These are phyloP conservation scores for Graptemys geographica DNA, from an alignment of 2,797 vertebrate genomes.

Conservation along the genomic window DNA sequence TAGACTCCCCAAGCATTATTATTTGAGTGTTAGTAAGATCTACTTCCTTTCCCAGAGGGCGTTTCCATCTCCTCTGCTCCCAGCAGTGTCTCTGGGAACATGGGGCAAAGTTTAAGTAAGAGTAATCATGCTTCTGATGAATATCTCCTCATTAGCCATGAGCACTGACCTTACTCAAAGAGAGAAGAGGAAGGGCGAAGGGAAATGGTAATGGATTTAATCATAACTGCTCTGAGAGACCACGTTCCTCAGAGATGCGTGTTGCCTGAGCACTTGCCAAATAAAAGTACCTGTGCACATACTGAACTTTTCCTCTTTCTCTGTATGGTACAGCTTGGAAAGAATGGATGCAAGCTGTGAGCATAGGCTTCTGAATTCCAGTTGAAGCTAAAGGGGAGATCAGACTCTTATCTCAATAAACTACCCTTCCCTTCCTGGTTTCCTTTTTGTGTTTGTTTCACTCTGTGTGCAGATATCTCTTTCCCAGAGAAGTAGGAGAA, in stretches of 20 bases:
- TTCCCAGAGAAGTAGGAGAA: neutral
- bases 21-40: slow-evolving; percentile 26
- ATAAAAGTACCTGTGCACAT: neutral
- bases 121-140: slow-evolving; percentile 66
- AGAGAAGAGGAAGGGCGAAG: slow-evolving; percentile 21
- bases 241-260: neutral
- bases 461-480: neutral
- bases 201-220: slow-evolving; percentile 30
- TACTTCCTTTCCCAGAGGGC: slow-evolving; percentile 48
- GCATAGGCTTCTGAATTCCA: neutral
- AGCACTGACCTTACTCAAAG: slow-evolving; percentile 28
- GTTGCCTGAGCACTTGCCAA: neutral
- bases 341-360: neutral
- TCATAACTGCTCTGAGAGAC: slow-evolving; percentile 36
- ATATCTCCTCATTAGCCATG: slow-evolving; percentile 65
- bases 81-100: slow-evolving; percentile 59
- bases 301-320: slow-evolving; percentile 6
- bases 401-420: neutral
- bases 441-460: neutral
- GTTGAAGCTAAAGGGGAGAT: neutral
- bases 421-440: neutral
- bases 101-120: slow-evolving; percentile 69
- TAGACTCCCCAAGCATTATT: slow-evolving; percentile 19
- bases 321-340: neutral
- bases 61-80: slow-evolving; percentile 48